Conservation (phyloP, 2,113 vertebrate species). For the Micromys minutus region DNA sequence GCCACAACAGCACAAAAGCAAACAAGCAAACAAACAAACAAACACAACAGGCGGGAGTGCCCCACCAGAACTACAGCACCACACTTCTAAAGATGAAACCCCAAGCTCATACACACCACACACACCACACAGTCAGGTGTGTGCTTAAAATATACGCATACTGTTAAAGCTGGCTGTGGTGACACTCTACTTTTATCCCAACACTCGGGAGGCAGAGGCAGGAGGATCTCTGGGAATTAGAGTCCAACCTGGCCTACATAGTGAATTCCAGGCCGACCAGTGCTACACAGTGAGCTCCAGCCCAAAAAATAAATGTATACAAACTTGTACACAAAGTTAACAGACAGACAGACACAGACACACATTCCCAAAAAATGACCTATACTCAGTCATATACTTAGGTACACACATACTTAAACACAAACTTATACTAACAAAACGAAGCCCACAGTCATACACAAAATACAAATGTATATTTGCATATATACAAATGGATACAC, state of each 20-base stretch:
- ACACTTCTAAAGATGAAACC: not conserved
- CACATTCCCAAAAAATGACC: not conserved
- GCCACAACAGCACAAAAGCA: not conserved
- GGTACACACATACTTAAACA: not conserved
- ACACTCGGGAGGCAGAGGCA: not conserved
- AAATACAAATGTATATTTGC: not conserved
- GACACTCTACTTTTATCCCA: not conserved
- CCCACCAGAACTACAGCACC: fast-evolving
- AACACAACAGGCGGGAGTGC: no score
- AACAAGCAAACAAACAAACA: not conserved
- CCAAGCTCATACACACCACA: not conserved
- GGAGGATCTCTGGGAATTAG: not conserved
- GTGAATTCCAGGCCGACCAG: not conserved
- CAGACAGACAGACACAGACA: not conserved
- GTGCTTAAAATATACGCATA: not conserved
- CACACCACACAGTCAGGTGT: not conserved
- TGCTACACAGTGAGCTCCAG: not conserved
- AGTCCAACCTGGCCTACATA: not conserved
- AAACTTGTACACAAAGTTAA: not conserved
- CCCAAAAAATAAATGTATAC: not conserved
- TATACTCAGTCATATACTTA: not conserved
- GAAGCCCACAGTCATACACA: not conserved
- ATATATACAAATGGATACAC: not conserved
- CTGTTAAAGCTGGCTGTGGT: not conserved
- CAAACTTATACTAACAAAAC: not conserved